phyloP scores from a whole-genome alignment of 2,888 invertebrate genomes.

The Microdon myrmicae region DNA sequence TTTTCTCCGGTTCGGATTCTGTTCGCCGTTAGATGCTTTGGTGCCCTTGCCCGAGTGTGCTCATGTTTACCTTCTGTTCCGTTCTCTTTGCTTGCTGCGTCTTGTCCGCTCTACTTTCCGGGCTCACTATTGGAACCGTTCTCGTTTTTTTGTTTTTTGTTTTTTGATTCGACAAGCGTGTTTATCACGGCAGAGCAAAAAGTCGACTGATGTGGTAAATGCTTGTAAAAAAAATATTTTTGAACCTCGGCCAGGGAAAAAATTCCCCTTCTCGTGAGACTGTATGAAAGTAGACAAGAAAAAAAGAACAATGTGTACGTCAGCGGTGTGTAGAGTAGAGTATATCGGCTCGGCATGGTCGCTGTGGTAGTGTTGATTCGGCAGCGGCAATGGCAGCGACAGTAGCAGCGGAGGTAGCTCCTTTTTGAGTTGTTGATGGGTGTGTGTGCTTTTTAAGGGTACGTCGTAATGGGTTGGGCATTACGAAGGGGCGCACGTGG shows the following conservation, averaged over 20 bases:
- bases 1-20: no score
- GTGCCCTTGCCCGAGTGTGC: no score
- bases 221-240: constrained; percentile 62
- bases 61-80: no score
- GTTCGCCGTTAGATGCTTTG: no score
- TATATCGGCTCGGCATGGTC: no score
- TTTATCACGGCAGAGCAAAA: constrained; percentile 64
- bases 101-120: constrained; percentile 53
- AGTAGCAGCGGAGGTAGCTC: no score
- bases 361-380: no score
- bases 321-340: constrained; percentile 8
- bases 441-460: no score
- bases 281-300: constrained; percentile 30
- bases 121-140: constrained; percentile 45
- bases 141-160: constrained; percentile 46
- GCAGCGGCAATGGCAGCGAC: no score
- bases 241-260: constrained; percentile 45
- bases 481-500: constrained; percentile 23
- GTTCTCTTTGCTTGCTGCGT: no score
- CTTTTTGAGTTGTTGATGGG: no score
- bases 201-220: constrained; percentile 63
- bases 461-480: constrained; percentile 11
- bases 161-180: constrained; percentile 53
- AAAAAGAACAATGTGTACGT: no score
- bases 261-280: constrained; percentile 43